Base-by-base conservation (phyloP, 2,888 invertebrate genomes). In the Trachelus troglodyta region DNA sequence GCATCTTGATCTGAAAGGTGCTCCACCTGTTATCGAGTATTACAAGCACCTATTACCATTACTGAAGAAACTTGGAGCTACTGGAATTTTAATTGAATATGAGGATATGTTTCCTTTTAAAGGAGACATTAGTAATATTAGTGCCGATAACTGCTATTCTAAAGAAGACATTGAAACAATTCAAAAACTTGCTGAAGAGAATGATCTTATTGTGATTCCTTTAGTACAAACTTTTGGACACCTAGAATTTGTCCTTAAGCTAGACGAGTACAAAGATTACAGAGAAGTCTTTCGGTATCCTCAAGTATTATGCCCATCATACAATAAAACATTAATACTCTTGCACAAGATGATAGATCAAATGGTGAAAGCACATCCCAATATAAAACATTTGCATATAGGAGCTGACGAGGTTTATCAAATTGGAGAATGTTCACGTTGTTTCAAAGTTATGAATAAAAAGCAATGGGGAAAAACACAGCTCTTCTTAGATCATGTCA, bases 221-320 rank as follows among this genome's bases (percentile, higher is more conserved):
- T 91, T 97, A 76, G 92, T 97, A n/a, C 97, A 97, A 92, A 96
- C 96, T 0, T 97, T 97, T 90, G 97, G 97, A 0, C 97, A 97
- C 89, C 92, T 97, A 92, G 97, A 97, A 90, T 96, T 95, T 92
- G 93, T 95, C 0, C 92, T 97, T 75, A 97, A 97, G 88, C 92
- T 96, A 34, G 90, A 94, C 40, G 92, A 95, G 77, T 96, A 94
- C 87, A 92, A 93, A 78, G 93, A 95, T 77, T 92, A 96, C 76
- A 92, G 97, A 82, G 97, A 97, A 91, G 92, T 94, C 0, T 89
- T 91, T 0, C 89, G 91, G 34, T 94, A 94, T 85, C 93, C 94
- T 0, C 94, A 93, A 92, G 95, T 95, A 0, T 92, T 97, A 30
- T 97, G 97, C 84, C 97, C 97, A 0, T 94, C 94, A 9, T 93